Percentiles rank a stretch among this genome's conserved stretches.
These are phyloP conservation scores for Erpornis zantholeuca DNA, from an alignment of 2,113 vertebrate genomes.

Conservation along the genomic window DNA sequence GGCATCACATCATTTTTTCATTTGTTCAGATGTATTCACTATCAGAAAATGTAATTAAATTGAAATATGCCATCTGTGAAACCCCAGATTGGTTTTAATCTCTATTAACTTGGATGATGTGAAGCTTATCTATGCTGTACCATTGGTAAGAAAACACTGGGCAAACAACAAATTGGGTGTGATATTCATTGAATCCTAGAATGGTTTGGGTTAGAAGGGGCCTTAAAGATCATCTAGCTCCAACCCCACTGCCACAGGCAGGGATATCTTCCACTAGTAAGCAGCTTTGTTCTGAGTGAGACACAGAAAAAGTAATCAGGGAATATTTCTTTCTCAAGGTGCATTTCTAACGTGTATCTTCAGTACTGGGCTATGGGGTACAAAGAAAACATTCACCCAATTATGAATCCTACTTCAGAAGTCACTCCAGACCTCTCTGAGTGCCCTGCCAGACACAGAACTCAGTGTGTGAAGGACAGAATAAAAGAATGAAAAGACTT, in stretches of 20 bases:
- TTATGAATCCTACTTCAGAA: neutral
- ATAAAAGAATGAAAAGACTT: neutral
- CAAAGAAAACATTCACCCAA: neutral
- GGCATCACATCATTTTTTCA: neutral
- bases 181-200: neutral
- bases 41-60: neutral
- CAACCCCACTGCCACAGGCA: neutral
- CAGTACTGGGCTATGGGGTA: accelerated
- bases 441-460: neutral
- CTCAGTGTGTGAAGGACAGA: neutral
- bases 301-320: neutral
- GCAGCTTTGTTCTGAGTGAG: neutral
- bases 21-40: neutral
- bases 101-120: neutral
- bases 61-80: neutral
- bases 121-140: neutral
- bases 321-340: neutral
- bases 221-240: neutral
- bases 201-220: neutral
- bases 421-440: neutral
- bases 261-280: neutral
- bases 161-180: neutral
- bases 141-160: neutral
- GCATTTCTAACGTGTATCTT: neutral
- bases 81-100: neutral